phyloP scores from a whole-genome alignment of 2,888 invertebrate species.

The Eupithecia inturbata region DNA sequence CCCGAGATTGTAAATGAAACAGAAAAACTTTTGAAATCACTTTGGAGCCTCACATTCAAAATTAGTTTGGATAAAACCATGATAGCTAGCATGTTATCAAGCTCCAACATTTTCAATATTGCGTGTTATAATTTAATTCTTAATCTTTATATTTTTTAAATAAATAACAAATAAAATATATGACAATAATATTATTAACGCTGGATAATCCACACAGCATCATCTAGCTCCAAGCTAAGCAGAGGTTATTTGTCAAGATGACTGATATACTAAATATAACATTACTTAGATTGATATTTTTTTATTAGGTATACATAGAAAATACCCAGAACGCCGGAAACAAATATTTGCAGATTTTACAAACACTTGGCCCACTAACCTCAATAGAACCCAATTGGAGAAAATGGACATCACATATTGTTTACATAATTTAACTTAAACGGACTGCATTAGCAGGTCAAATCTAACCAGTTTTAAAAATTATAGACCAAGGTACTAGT shows the following conservation, averaged over 20 bases:
- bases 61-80: not conserved
- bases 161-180: too few relatives aligned
- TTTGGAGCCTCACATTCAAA: not conserved
- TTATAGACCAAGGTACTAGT: constrained; percentile 3
- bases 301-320: too few relatives aligned
- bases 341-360: too few relatives aligned
- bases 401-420: constrained; percentile 12
- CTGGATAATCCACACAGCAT: too few relatives aligned
- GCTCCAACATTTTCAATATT: not conserved
- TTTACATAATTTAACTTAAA: constrained; percentile 9
- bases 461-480: constrained; percentile 26
- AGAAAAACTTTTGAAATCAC: not conserved
- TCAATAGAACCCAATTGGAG: constrained; percentile 19
- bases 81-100: not conserved
- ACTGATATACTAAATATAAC: too few relatives aligned
- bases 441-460: constrained; percentile 16
- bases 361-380: constrained; percentile 38
- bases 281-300: too few relatives aligned
- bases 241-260: too few relatives aligned
- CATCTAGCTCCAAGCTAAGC: too few relatives aligned
- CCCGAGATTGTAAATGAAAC: not conserved
- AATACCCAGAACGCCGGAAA: too few relatives aligned
- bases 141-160: too few relatives aligned
- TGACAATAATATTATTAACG: too few relatives aligned
- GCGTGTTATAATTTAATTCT: too few relatives aligned